phyloP scores from a whole-genome alignment of 37 sponge, comb jelly and placozoan species.

The Diacarnus erythraeanus region DNA sequence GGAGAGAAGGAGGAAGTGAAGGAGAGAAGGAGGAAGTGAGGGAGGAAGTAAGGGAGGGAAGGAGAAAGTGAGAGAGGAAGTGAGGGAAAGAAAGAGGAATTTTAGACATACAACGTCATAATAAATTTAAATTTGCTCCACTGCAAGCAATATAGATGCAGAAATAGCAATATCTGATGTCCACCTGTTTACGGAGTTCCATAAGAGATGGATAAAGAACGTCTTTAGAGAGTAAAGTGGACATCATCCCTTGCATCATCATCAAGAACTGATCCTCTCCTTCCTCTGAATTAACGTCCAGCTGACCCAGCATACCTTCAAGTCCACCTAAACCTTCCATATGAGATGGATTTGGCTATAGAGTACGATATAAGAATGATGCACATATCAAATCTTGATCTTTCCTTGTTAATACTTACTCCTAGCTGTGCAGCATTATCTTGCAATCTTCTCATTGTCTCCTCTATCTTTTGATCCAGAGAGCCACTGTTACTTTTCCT shows the following conservation, averaged over 20 bases:
- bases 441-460: constrained; percentile 45
- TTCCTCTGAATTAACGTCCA: constrained; percentile 40
- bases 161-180: too few species aligned
- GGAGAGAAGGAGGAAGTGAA: too few species aligned
- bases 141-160: too few species aligned
- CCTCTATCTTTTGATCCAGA: constrained; percentile 51
- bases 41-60: too few species aligned
- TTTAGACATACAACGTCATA: too few species aligned
- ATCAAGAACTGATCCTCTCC: constrained; percentile 67
- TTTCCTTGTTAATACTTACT: not conserved
- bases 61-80: too few species aligned
- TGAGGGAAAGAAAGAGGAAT: too few species aligned
- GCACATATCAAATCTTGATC: too few species aligned
- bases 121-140: too few species aligned
- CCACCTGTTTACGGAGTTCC: constrained; percentile 58
- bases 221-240: constrained; percentile 69
- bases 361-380: not conserved
- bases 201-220: constrained; percentile 79
- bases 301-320: constrained; percentile 28
- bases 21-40: too few species aligned
- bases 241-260: constrained; percentile 89
- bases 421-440: constrained; percentile 19
- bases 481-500: not conserved
- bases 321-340: constrained; percentile 3
- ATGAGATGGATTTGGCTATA: not conserved